Base-by-base conservation (phyloP, 2,888 invertebrate species). In the Branchipolynoe longqiensis region DNA sequence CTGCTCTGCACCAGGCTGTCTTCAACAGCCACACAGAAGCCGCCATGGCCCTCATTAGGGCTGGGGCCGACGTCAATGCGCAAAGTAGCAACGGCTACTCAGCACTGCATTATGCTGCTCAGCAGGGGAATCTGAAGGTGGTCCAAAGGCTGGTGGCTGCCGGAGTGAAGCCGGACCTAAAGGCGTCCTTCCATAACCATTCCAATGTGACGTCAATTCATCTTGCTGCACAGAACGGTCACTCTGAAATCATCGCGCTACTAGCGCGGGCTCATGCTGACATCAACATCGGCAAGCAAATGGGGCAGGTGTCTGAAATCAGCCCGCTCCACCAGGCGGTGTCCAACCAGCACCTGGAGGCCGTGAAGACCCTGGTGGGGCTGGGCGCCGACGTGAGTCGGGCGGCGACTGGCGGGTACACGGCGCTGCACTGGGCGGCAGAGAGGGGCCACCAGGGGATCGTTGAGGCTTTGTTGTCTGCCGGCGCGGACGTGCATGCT, bases 241-340 rank as follows among this genome's bases (percentile, higher is more conserved):
- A 85, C 58, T 22, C 25, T 8, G 82, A 86, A n/a, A 86, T 87
- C 8, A 83, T 89, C n/a, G 36, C 54, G 40, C 41, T 86, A 3
- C 85, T 89, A 6, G 84, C 86, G 3, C 78, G 73, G 28, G 64
- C 85, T 8, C 86, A 88, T 14, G 84, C 86, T 8, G 81, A 87
- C 56, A 38, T 89, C n/a, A 88, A 89, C 64, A 86, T 86, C 12
- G 85, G 86, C 41, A 89, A 88, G 86, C 86, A 48, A 14, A 86
- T 87, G 87, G 87, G 87, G 25, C 59, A 81, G 25, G 73, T 87
- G 14, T 58, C 82, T 31, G 84, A 54, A 22, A 82, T 85, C 31
- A 89, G 87, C 8, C 87, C 89, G 1, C 74, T 89, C 8, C 88
- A 89, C 73, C 88, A 88, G 59, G 89, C 89, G 1, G 89, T 89